Conservation (phyloP, 2,797 vertebrate genomes). For the Neoniphon sammara region DNA sequence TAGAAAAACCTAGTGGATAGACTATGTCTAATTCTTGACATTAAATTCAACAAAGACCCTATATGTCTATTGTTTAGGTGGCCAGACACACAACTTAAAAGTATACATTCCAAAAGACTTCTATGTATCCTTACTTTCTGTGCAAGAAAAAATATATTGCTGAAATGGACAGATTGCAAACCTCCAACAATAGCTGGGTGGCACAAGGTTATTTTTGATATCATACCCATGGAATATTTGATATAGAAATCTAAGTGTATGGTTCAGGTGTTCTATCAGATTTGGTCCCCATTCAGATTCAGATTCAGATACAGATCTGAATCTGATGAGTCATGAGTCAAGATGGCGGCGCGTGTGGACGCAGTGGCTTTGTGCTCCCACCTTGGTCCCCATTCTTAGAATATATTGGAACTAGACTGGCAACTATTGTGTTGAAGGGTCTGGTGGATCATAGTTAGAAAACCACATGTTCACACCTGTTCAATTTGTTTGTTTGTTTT, state of each 20-base stretch:
- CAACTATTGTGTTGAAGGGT: background rate
- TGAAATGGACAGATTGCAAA: conserved; percentile 2
- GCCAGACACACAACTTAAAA: conserved; percentile 8
- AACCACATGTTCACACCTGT: background rate
- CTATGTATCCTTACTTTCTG: background rate
- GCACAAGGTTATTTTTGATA: background rate
- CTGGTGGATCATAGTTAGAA: too few relatives aligned
- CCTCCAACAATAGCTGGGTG: conserved; percentile 1
- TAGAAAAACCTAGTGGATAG: background rate
- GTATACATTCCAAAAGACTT: background rate
- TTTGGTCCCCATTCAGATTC: too few relatives aligned
- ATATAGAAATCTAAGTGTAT: background rate
- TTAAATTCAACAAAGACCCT: background rate
- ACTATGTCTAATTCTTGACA: background rate
- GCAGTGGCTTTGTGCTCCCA: too few relatives aligned
- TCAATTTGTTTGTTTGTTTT: background rate
- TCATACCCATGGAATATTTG: background rate
- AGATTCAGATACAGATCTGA: too few relatives aligned
- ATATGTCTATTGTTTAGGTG: conserved; percentile 1
- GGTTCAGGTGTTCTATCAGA: background rate
- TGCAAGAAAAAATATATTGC: conserved; percentile 2
- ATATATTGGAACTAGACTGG: background rate
- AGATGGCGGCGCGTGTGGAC: too few relatives aligned
- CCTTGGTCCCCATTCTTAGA: background rate
- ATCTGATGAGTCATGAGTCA: too few relatives aligned